Evolutionary conservation across 2,797 vertebrate genomes (phyloP).

Genomic region (Melanotaenia trifasciata): DNA sequence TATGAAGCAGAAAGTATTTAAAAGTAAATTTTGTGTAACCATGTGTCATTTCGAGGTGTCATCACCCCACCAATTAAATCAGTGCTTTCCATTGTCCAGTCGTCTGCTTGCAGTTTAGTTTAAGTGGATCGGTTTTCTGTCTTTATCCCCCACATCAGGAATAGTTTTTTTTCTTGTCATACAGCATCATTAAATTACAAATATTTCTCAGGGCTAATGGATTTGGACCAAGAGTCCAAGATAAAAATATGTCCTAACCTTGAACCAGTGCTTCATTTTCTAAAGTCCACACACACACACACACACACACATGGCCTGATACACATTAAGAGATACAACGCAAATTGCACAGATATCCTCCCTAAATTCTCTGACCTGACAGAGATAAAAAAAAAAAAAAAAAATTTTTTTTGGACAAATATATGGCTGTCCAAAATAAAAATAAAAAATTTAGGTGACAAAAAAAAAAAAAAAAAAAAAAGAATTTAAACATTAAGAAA

Average conservation of each 20-base stretch:
- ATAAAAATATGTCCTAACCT: slow-evolving; percentile 51
- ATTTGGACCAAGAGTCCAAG: background rate
- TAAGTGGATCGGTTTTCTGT: background rate
- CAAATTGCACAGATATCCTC: slow-evolving; percentile 13
- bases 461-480: background rate
- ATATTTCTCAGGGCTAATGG: slow-evolving; percentile 29
- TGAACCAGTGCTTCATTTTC: slow-evolving; percentile 54
- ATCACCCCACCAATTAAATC: slow-evolving; percentile 3
- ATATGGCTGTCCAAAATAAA: no score
- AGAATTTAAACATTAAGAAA: background rate
- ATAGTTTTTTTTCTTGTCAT: background rate
- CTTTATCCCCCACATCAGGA: background rate
- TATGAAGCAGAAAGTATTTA: slow-evolving; percentile 2
- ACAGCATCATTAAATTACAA: slow-evolving; percentile 2
- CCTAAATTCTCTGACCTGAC: slow-evolving; percentile 7
- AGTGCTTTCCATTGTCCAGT: background rate
- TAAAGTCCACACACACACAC: slow-evolving; percentile 19
- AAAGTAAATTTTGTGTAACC: background rate
- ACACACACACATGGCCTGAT: background rate
- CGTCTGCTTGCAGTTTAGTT: background rate
- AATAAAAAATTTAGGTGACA: background rate
- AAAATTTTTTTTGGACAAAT: background rate
- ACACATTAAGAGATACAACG: slow-evolving; percentile 34
- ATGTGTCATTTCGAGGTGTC: slow-evolving; percentile 1
- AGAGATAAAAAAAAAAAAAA: background rate